Evolutionary conservation across 2,888 invertebrate species (phyloP).

Genomic region (Diogma glabrata): DNA sequence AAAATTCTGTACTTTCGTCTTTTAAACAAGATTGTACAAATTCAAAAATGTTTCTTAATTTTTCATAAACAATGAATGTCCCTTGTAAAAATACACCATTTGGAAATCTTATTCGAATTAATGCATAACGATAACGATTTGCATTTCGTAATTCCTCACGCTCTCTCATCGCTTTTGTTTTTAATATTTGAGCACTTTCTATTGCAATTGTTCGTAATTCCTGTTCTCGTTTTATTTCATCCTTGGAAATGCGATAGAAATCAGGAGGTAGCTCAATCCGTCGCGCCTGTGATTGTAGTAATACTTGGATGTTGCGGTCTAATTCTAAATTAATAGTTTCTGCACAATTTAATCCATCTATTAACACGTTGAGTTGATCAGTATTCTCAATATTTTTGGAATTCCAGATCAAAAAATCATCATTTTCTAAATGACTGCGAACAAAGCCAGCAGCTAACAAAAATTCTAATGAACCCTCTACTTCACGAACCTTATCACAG

Average conservation of each 20-base stretch:
- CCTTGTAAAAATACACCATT: conserved; percentile 78
- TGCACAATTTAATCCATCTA: conserved; percentile 66
- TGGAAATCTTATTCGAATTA: conserved; percentile 80
- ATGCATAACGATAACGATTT: conserved; percentile 71
- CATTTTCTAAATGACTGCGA: conserved; percentile 46
- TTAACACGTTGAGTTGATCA: conserved; percentile 43
- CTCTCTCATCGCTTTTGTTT: conserved; percentile 92
- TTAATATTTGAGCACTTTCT: conserved; percentile 69
- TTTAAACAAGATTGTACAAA: conserved; percentile 70
- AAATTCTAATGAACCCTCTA: conserved; percentile 74
- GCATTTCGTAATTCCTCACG: conserved; percentile 72
- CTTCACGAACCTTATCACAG: conserved; percentile 63
- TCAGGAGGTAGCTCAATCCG: conserved; percentile 64
- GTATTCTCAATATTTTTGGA: conserved; percentile 41
- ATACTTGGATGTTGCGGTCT: conserved; percentile 76
- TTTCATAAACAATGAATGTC: conserved; percentile 78
- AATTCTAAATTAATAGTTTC: conserved; percentile 74
- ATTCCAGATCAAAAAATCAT: conserved; percentile 57
- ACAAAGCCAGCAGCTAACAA: conserved; percentile 74
- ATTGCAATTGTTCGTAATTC: conserved; percentile 60
- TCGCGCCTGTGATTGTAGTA: conserved; percentile 62
- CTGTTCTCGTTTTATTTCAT: conserved; percentile 76
- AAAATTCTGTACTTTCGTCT: conserved; percentile 55
- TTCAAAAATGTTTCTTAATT: conserved; percentile 56
- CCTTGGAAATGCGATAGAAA: conserved; percentile 70